Base-by-base conservation (phyloP, 2,113 vertebrate species). In the Xenus cinereus region DNA sequence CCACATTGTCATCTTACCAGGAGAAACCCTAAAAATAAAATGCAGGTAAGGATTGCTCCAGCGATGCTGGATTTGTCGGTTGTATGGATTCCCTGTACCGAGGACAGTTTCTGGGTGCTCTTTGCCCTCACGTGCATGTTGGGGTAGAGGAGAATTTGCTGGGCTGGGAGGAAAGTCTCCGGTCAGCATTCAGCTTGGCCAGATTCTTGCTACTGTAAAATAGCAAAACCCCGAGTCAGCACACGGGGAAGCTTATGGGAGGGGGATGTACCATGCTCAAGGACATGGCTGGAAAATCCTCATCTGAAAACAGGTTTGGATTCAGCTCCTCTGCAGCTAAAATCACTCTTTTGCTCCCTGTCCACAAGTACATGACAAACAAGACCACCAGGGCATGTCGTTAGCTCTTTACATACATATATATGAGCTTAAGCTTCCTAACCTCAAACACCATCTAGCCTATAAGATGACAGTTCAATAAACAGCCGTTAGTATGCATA, bases 1-100 rank as follows among this genome's bases (percentile, higher is more conserved):
- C 6, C 64, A 96, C 7, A 26, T 94, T 6, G 28, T 96, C 80
- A 90, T 98, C 78, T 84, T 68, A 14, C 60, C 97, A 4, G 97
- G 97, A 75, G 92, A 95, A 39, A 87, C 76, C 20, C 93, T 98
- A 4, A 96, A 95, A 67, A 94, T 98, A 20, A 96, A 94, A 77
- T 98, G 98, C 98, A 98, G 97, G 98, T 98, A 97, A 98, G 90
- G 76, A 59, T 28, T 33, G 53, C 73, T 72, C 75, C 28, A 22
- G 60, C 33, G 46, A 5, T 0, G 43, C 78, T 54, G 87, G 51
- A 6, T 64, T 78, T 71, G 82, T 41, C 13, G 16, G 2, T 28
- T 8, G 53, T 46, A 7, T 9, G 10, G 53, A 15, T 53, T 22
- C 14, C 57, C 35, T 59, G 32, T 43, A 62, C 33, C 33, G 56